These are phyloP conservation scores for Nysson spinosus DNA, from an alignment of 2,888 invertebrate genomes.

Conservation along the genomic window DNA sequence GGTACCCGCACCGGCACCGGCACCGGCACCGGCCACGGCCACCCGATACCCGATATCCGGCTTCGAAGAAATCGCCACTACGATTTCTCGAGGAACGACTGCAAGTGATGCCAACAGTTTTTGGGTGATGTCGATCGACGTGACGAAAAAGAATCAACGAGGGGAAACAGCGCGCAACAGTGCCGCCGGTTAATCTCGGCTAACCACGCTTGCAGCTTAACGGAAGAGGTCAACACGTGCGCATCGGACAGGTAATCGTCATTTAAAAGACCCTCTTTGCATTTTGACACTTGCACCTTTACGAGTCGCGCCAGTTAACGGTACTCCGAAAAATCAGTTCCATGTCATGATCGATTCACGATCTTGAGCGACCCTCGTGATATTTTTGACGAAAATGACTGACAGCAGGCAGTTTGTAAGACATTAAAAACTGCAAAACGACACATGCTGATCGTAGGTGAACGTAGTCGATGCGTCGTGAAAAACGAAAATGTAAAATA, in stretches of 20 bases:
- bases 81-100: not conserved
- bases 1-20: conserved; percentile 26
- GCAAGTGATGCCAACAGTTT: conserved; percentile 41
- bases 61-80: not conserved
- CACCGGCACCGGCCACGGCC: not conserved
- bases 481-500: conserved; percentile 1
- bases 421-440: too few species aligned
- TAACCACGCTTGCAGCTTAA: conserved; percentile 26
- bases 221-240: conserved; percentile 50
- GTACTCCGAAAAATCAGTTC: too few species aligned
- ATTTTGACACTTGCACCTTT: too few species aligned
- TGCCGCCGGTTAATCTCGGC: conserved; percentile 30
- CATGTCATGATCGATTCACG: too few species aligned
- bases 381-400: too few species aligned
- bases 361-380: too few species aligned
- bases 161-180: conserved; percentile 39
- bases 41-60: not conserved
- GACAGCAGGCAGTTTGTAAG: too few species aligned
- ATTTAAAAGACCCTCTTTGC: not conserved
- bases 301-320: too few species aligned
- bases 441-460: too few species aligned
- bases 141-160: conserved; percentile 24
- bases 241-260: conserved; percentile 47
- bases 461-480: not conserved
- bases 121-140: conserved; percentile 45